phyloP scores from a whole-genome alignment of 92 coral and sea anemone species.

The Micromussa lordhowensis region DNA sequence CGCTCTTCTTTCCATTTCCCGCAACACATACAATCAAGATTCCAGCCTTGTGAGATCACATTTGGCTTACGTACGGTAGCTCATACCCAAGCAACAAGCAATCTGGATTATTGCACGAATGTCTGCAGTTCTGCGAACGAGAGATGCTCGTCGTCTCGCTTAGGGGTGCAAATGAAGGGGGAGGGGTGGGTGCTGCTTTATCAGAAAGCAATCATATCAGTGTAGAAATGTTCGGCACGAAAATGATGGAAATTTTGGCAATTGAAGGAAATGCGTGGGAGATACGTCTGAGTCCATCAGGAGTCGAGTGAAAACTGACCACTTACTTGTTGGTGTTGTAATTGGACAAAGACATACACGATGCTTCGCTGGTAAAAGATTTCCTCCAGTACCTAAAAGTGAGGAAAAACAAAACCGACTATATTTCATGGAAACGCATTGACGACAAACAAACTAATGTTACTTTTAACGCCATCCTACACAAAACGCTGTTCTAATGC shows the following conservation, averaged over 20 bases:
- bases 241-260: neutral
- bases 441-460: neutral
- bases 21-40: too few species aligned
- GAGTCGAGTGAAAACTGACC: neutral
- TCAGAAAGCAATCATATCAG: neutral
- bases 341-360: slow-evolving; percentile 76
- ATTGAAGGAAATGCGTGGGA: neutral
- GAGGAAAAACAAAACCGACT: neutral
- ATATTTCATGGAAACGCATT: neutral
- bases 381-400: slow-evolving; percentile 74
- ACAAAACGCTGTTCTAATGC: neutral
- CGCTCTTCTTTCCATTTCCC: neutral
- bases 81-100: neutral
- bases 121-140: neutral
- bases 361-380: slow-evolving; percentile 67
- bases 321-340: slow-evolving; percentile 55
- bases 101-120: neutral
- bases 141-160: too few species aligned
- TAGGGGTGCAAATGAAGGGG: too few species aligned
- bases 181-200: too few species aligned
- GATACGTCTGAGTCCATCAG: neutral
- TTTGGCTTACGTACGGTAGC: neutral
- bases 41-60: neutral
- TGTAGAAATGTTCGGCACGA: neutral
- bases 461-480: neutral